Base-by-base conservation (phyloP, 1,140 invertebrate genomes). In the Stenopsyche tienmushanensis region DNA sequence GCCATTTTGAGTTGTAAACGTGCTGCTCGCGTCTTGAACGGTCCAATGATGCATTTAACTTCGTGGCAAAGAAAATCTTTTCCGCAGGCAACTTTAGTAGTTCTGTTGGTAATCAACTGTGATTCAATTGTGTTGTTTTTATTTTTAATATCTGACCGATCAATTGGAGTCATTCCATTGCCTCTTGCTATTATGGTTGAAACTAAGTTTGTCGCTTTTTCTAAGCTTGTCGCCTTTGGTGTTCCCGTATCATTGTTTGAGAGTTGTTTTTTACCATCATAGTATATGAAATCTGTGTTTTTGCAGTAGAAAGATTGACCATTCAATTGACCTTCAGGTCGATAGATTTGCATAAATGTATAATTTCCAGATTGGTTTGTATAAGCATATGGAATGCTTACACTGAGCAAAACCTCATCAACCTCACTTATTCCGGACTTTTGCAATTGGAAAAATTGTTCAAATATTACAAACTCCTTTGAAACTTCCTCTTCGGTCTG, bases 401-500 rank as follows among this genome's bases (percentile, higher is more conserved):
- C 50, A 18, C 44, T 71, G 1, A 80, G 13, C 24, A 58, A 7
- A 3, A 71, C 72, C 63, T 76, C 68, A 5, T 78, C 65, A 7
- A 79, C 72, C 10, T 76, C 73, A 73, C 77, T 81, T 1, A 49
- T 44, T 20, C 78, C 79, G 54, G 77, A 76, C 66, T 79, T 80
- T 66, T 77, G 75, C 17, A 82, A 72, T 63, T 78, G 73, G 54
- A 73, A 78, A 21, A 75, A 5, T 18, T 69, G 67, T 53, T 59
- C 39, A 25, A 69, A 69, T 9, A 15, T 15, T 13, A 66, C 59
- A 8, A 62, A 44, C 50, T 62, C 42, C 15, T 15, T 23, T 3
- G 25, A 45, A 13, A 20, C 18, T 7, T 17, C 52, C 20, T 62
- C 50, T 2, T 62, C 63, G 0, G 29, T 42, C 45, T 69, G 65